These are phyloP conservation scores for Artibeus jamaicensis DNA, from an alignment of 2,797 vertebrate genomes.

Conservation along the genomic window DNA sequence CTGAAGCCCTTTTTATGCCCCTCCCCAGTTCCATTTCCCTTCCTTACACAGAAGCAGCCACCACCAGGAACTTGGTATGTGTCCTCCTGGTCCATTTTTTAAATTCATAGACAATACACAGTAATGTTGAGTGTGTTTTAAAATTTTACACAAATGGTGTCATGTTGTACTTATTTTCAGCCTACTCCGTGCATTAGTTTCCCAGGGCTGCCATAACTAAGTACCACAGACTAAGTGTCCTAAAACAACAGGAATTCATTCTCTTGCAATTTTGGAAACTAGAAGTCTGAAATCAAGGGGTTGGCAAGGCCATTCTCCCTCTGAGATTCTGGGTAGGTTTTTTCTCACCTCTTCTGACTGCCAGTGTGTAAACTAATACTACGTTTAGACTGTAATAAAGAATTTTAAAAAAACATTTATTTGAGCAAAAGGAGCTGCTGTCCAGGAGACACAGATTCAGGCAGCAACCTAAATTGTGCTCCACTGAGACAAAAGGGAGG, in stretches of 20 bases:
- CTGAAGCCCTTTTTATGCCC: neutral
- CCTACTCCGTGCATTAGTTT: neutral
- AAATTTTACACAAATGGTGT: neutral
- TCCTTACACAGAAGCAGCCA: neutral
- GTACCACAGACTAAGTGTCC: neutral
- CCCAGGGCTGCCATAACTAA: neutral
- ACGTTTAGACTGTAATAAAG: neutral
- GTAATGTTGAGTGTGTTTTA: neutral
- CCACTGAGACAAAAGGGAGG: neutral
- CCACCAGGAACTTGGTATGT: neutral
- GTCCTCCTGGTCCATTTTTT: neutral
- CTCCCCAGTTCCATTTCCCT: neutral
- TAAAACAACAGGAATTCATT: neutral
- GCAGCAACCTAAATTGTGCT: neutral
- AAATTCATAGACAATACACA: neutral
- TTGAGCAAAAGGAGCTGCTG: neutral
- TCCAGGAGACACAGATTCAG: neutral
- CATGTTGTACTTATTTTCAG: neutral
- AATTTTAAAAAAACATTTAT: neutral
- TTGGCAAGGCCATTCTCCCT: neutral
- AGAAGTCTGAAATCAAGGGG: neutral
- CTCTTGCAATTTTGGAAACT: neutral
- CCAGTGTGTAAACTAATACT: neutral
- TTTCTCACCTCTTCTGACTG: neutral
- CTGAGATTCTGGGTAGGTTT: neutral